phyloP scores from a whole-genome alignment of 2,888 invertebrate genomes.

The Caenorhabditis sp. region DNA sequence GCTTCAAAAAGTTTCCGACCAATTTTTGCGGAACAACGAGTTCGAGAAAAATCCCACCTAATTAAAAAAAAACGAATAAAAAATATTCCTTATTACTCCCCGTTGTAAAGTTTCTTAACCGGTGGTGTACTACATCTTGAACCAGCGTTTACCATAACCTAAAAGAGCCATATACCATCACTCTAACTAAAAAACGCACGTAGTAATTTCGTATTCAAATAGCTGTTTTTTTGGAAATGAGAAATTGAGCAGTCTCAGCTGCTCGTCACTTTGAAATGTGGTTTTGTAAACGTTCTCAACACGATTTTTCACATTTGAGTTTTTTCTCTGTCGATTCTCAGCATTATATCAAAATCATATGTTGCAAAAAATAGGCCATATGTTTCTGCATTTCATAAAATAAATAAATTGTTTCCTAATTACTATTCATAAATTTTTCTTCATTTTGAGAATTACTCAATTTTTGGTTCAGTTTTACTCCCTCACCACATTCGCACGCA shows the following conservation, averaged over 20 bases:
- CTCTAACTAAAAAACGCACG: not conserved
- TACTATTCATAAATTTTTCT: not conserved
- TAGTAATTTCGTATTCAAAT: not conserved
- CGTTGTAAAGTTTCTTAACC: too few relatives aligned
- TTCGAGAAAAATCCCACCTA: too few relatives aligned
- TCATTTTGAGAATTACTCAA: not conserved
- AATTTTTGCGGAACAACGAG: too few relatives aligned
- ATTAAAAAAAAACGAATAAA: too few relatives aligned
- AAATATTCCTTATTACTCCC: too few relatives aligned
- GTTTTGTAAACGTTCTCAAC: not conserved
- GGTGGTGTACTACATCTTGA: too few relatives aligned
- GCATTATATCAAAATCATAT: not conserved
- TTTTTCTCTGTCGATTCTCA: not conserved
- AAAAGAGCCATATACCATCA: too few relatives aligned
- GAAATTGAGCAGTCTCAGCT: not conserved
- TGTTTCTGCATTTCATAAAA: not conserved
- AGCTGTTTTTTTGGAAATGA: not conserved
- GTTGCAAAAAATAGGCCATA: not conserved
- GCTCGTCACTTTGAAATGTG: not conserved
- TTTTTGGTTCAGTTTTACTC: not conserved
- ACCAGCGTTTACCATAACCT: too few relatives aligned
- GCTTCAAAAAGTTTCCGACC: too few relatives aligned
- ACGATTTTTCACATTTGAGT: not conserved
- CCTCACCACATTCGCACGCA: not conserved
- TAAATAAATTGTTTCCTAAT: not conserved